phyloP scores from a whole-genome alignment of 2,797 vertebrate genomes.

The Epinephelus malabaricus region DNA sequence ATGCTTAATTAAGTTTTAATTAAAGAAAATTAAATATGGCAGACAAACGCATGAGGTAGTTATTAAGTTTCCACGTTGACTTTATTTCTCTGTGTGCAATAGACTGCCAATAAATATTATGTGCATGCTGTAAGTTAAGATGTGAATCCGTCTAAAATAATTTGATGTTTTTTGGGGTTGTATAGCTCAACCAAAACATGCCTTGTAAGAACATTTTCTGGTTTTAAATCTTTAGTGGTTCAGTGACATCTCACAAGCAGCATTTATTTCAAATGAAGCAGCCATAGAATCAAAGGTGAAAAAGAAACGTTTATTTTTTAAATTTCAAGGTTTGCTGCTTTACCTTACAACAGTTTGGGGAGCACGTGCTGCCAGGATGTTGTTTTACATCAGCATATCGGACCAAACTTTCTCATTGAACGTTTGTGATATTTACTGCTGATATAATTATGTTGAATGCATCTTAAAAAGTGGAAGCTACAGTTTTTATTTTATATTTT shows the following conservation, averaged over 20 bases:
- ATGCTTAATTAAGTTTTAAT: slow-evolving; percentile 38
- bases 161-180: no score
- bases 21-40: slow-evolving; percentile 2
- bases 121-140: no score
- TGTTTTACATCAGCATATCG: background rate
- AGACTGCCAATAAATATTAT: no score
- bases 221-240: background rate
- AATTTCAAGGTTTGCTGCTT: background rate
- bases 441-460: background rate
- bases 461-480: background rate
- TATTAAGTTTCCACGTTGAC: background rate
- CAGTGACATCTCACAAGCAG: no score
- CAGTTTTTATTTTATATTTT: background rate
- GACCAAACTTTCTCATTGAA: background rate
- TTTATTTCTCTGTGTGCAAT: background rate
- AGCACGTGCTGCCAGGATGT: background rate
- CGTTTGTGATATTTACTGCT: background rate
- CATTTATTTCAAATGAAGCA: background rate
- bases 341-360: background rate
- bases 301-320: background rate
- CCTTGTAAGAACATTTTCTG: background rate
- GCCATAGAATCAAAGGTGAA: background rate
- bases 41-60: no score
- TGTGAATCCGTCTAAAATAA: no score
- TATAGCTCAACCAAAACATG: background rate